Conservation (phyloP, 2,797 vertebrate species). For the Psittacula echo region DNA sequence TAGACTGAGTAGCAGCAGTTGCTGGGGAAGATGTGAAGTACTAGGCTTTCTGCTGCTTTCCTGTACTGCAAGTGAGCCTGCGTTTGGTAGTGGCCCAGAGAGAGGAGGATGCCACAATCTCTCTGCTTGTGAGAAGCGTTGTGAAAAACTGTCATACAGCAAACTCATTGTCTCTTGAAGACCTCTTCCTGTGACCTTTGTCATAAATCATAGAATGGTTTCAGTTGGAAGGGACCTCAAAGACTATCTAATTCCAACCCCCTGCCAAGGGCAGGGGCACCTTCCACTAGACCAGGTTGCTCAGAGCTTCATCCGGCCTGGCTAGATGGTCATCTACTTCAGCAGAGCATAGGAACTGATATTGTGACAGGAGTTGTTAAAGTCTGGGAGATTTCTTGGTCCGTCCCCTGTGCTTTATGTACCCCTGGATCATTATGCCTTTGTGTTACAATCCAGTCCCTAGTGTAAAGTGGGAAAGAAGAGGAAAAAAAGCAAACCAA, state of each 20-base stretch:
- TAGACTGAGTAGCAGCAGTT: not conserved
- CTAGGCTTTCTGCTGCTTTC: not conserved
- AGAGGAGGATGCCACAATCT: not conserved
- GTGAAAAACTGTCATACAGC: not conserved
- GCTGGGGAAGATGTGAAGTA: not conserved
- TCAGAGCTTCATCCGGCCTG: not conserved
- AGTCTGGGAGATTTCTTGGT: not conserved
- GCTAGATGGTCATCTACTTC: not conserved
- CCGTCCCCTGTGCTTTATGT: not conserved
- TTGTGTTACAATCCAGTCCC: not conserved
- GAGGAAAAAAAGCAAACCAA: not conserved
- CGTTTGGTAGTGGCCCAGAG: too few relatives aligned
- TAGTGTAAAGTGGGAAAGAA: not conserved
- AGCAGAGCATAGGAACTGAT: not conserved
- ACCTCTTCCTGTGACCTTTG: not conserved
- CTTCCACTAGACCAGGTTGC: not conserved
- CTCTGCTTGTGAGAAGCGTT: fast-evolving
- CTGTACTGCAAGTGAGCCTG: not conserved
- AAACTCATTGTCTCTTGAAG: not conserved
- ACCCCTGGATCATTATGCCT: not conserved
- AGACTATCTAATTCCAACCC: not conserved
- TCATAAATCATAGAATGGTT: not conserved
- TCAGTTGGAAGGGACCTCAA: not conserved
- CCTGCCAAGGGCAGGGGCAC: not conserved
- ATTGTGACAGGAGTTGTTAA: not conserved